Conservation (phyloP, 1,140 invertebrate species). For the Frieseomelitta varia region DNA sequence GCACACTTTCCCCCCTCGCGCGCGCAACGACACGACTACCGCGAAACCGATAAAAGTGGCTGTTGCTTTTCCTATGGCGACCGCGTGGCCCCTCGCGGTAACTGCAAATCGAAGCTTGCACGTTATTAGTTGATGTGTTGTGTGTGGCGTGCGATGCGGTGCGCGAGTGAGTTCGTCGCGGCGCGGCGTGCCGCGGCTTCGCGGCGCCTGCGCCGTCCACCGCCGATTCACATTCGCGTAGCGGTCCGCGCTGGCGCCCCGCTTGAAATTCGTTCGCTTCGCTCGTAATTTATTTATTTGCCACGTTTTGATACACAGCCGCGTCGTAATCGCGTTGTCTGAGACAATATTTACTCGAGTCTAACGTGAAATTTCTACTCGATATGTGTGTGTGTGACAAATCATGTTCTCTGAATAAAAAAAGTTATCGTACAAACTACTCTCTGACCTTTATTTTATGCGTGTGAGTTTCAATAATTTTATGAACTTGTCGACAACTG, state of each 20-base stretch:
- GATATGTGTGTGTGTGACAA: neutral
- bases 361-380: too few relatives aligned
- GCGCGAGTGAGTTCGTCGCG: constrained; percentile 81
- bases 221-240: constrained; percentile 47
- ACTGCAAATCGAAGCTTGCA: constrained; percentile 55
- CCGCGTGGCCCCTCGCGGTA: constrained; percentile 76
- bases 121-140: constrained; percentile 68
- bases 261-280: neutral
- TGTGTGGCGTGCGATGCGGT: constrained; percentile 81
- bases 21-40: constrained; percentile 13
- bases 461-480: rapidly evolving
- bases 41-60: constrained; percentile 10
- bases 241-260: constrained; percentile 34
- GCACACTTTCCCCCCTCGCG: constrained; percentile 21
- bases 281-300: too few relatives aligned
- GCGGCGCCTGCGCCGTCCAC: constrained; percentile 76
- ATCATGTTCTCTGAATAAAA: too few relatives aligned
- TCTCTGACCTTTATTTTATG: neutral
- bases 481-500: too few relatives aligned
- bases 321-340: too few relatives aligned
- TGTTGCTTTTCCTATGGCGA: constrained; percentile 54
- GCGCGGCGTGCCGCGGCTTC: constrained; percentile 77
- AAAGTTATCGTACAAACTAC: too few relatives aligned
- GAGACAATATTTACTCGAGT: too few relatives aligned
- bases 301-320: too few relatives aligned